Evolutionary conservation across 1,140 invertebrate genomes (phyloP).

Genomic region (Nephotettix cincticeps): DNA sequence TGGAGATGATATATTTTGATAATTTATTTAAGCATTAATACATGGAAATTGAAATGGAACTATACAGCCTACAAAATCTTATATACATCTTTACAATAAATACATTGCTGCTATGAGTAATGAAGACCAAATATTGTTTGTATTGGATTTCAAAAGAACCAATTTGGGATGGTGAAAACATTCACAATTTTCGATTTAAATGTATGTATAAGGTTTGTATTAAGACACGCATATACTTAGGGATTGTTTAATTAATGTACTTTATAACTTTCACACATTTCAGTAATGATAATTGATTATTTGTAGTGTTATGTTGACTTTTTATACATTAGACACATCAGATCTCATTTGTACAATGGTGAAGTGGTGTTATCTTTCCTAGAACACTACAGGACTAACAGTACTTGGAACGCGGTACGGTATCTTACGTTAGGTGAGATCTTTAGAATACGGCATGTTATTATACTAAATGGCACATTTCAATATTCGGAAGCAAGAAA

Average conservation of each 20-base stretch:
- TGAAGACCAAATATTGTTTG: not conserved
- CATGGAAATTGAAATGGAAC: no score
- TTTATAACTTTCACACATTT: conserved; percentile 13
- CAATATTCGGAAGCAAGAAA: not conserved
- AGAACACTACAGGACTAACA: not conserved
- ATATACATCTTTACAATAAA: no score
- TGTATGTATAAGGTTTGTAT: no score
- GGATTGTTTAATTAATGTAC: conserved; percentile 7
- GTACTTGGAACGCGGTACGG: not conserved
- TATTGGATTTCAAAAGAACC: not conserved
- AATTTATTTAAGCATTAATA: no score
- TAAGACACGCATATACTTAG: not conserved
- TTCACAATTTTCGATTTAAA: no score
- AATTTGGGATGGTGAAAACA: not conserved
- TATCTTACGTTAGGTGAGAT: not conserved
- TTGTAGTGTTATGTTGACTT: not conserved
- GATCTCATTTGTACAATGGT: not conserved
- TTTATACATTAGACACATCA: not conserved
- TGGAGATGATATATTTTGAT: no score
- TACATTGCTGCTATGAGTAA: no score
- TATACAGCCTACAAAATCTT: no score
- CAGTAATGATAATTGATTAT: conserved; percentile 8
- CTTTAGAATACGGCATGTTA: conserved; percentile 2
- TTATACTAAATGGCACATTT: conserved; percentile 9
- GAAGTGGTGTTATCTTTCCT: not conserved